Evolutionary conservation across 2,888 invertebrate genomes (phyloP), one percentile per base, ranked within the genome.

Genomic region (Calliopum simillimum): DNA sequence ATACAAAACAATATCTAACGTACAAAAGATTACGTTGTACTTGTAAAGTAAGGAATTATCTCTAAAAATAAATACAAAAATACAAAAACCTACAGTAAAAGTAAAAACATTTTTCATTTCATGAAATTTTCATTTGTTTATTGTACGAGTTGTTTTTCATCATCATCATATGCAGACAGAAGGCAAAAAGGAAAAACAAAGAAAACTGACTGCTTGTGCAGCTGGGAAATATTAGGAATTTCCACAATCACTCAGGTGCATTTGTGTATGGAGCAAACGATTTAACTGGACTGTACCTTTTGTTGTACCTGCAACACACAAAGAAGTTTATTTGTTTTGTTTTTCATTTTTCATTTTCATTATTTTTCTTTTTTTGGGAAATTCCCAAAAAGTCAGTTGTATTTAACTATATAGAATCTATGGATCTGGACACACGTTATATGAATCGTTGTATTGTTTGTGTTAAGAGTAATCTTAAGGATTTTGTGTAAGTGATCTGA

Each of bases 311-410:
- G 21, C 55, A 14, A 23, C 12, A 46, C 23, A n/a, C n/a, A n/a
- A n/a, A n/a, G 16, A 16, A 6, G 33, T 41, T 66, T 56, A 12
- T 67, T 59, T 65, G 65, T 67, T 67, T 59, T 8, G 33, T 8
- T 8, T 8, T 5, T 33, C 1, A 6, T 8, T 33, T 33, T 25
- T 25, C n/a, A n/a, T 33, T 33, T 33, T 33, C 8, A 33, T 33
- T n/a, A n/a, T n/a, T n/a, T n/a, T n/a, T n/a, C n/a, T 44, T 47
- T 2, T 47, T 25, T 12, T 51, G 41, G 59, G 59, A 59, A 59
- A 49, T 67, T 67, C 67, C 67, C 33, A 53, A 59, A 67, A 59
- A 59, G 58, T 67, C 67, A 67, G 58, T 47, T 41, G 41, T 46
- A 44, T n/a, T 11, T 11, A 5, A 63, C 41, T 21, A 23, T 16